Evolutionary conservation across 2,113 vertebrate species (phyloP).

Genomic region (Brachypodius melanocephalos): DNA sequence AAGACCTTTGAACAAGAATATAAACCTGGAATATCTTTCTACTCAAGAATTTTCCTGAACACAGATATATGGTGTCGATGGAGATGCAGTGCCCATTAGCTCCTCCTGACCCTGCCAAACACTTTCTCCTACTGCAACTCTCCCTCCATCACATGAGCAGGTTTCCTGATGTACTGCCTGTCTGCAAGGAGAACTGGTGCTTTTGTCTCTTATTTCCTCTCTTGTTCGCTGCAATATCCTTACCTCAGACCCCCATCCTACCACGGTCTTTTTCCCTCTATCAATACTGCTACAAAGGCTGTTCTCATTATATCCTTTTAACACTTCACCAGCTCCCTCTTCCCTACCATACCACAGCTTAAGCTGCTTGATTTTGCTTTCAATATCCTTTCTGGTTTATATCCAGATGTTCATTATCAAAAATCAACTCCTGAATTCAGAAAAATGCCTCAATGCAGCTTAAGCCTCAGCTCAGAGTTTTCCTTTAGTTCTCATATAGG

Average conservation of each 20-base stretch:
- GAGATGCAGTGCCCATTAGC: background rate
- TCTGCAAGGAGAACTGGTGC: background rate
- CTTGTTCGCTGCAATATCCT: background rate
- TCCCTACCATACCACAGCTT: background rate
- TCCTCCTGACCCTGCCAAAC: background rate
- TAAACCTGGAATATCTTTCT: background rate
- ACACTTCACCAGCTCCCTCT: background rate
- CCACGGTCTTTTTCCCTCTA: background rate
- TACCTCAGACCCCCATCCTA: background rate
- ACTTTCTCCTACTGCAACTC: background rate
- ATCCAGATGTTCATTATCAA: background rate
- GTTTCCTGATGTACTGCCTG: background rate
- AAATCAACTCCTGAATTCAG: background rate
- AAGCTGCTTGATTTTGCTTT: background rate
- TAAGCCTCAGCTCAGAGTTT: background rate
- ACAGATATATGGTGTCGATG: accelerated
- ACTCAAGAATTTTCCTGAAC: background rate
- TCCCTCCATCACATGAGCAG: background rate
- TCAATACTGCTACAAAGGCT: background rate
- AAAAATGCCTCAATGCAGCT: background rate
- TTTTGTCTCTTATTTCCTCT: background rate
- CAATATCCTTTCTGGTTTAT: background rate
- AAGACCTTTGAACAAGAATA: background rate
- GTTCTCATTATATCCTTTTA: background rate
- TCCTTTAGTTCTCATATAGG: background rate